Evolutionary conservation across 1,140 invertebrate species (phyloP).

Genomic region (Muscidifurax raptorellus): DNA sequence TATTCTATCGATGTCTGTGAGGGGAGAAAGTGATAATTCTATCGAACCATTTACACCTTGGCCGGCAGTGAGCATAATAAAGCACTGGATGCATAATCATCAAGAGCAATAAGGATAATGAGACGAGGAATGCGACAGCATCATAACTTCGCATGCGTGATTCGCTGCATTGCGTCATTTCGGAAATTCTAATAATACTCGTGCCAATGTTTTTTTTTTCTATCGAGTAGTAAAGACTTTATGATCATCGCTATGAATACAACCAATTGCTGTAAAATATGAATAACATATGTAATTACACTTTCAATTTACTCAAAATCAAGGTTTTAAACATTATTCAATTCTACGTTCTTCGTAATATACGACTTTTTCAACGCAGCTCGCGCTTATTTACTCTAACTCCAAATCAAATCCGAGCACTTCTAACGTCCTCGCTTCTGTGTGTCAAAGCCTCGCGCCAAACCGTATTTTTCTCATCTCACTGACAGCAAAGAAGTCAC

Average conservation of each 20-base stretch:
- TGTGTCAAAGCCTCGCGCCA: not conserved
- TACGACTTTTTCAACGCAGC: too few relatives aligned
- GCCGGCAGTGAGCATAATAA: not conserved
- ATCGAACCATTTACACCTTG: too few relatives aligned
- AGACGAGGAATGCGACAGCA: slow-evolving; percentile 12
- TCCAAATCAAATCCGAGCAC: not conserved
- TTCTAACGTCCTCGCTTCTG: not conserved
- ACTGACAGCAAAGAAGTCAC: not conserved
- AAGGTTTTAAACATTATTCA: not conserved
- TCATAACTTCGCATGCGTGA: not conserved
- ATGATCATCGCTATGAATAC: not conserved
- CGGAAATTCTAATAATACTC: not conserved
- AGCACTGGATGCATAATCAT: slow-evolving; percentile 29
- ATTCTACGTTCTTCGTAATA: too few relatives aligned
- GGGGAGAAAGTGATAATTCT: too few relatives aligned
- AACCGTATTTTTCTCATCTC: not conserved
- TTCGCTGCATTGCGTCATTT: not conserved
- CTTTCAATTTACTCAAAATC: too few relatives aligned
- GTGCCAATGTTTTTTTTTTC: not conserved
- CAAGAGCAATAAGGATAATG: slow-evolving; percentile 28
- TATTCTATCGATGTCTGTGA: not conserved
- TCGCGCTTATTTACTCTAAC: not conserved
- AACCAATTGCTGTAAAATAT: not conserved
- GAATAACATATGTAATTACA: too few relatives aligned
- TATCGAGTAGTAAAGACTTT: not conserved